phyloP scores from a whole-genome alignment of 2,888 invertebrate species.

The Parascotia fuliginaria region DNA sequence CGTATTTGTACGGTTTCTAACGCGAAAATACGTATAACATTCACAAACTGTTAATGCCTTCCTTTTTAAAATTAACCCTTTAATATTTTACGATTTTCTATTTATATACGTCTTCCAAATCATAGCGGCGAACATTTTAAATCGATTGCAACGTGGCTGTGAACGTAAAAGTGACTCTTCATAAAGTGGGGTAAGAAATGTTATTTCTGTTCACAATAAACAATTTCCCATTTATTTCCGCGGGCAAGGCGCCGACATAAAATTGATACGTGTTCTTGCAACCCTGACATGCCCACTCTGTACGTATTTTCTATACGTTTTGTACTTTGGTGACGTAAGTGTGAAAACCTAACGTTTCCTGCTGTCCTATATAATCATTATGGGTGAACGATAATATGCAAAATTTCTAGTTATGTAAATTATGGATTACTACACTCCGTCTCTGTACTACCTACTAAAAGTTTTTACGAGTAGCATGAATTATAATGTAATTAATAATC shows the following conservation, averaged over 20 bases:
- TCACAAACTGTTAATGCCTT: no score
- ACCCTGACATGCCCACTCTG: no score
- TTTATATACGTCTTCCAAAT: not conserved
- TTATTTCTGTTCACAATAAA: constrained; percentile 38
- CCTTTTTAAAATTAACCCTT: not conserved
- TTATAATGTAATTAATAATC: no score
- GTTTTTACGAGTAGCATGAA: no score
- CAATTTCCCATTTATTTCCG: constrained; percentile 44
- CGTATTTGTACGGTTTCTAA: no score
- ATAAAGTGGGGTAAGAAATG: constrained; percentile 29
- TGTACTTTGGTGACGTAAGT: not conserved
- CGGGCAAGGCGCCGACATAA: constrained; percentile 4
- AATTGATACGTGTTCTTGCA: constrained; percentile 17
- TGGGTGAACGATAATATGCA: no score
- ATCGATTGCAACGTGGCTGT: constrained; percentile 9
- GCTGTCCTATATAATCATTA: no score
- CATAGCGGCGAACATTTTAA: constrained; percentile 6
- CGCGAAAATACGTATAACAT: no score
- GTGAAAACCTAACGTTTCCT: not conserved
- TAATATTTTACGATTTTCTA: not conserved
- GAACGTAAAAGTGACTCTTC: constrained; percentile 27
- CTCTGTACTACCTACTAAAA: no score
- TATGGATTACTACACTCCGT: no score
- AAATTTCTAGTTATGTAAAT: no score
- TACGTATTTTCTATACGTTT: not conserved